Evolutionary conservation across 2,797 vertebrate genomes (phyloP), one percentile per base, ranked within the genome.

Genomic region (Pangasius krempfi): DNA sequence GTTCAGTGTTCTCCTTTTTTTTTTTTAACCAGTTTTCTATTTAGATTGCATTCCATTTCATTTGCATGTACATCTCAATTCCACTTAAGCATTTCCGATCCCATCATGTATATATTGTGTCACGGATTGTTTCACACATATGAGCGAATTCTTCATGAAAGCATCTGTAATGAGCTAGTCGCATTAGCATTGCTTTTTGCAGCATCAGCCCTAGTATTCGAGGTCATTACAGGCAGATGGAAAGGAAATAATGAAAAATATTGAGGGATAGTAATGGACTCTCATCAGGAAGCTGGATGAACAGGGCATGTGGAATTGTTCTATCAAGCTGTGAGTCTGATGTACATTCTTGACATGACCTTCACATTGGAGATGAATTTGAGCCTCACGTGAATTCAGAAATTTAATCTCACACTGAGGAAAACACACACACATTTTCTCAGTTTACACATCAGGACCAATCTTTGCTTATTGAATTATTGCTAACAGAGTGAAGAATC

Each of bases 401-500:
- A 79, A 86, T 87, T 22, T 30, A 81, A 56, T 88, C 56, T 30
- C 9, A 66, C 20, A 58, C 9, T 18, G 9, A 60, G 37, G 13
- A 9, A 47, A 27, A 62, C 10, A 44, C 79, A 4, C 30, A 47
- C 9, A 40, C 30, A 40, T 25, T 73, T 54, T 54, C 75, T 78
- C 75, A 79, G 14, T 47, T 83, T 82, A 56, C 25, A 79, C 89
- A 88, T 78, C 88, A 92, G 85, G 88, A 89, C 76, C 56, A 79
- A 87, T 78, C 89, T 92, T 54, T 92, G 84, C 91, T 94, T 88
- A 92, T 92, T 95, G 91, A 95, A 93, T 96, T 96, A 96, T 96
- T 95, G 89, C 92, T 96, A 97, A 97, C 96, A 95, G 93, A 92
- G 90, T 94, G 91, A 92, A 96, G 94, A 94, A 94, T 92, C 90